Conservation (phyloP, 2,797 vertebrate species). For the Psittacula derbiana region DNA sequence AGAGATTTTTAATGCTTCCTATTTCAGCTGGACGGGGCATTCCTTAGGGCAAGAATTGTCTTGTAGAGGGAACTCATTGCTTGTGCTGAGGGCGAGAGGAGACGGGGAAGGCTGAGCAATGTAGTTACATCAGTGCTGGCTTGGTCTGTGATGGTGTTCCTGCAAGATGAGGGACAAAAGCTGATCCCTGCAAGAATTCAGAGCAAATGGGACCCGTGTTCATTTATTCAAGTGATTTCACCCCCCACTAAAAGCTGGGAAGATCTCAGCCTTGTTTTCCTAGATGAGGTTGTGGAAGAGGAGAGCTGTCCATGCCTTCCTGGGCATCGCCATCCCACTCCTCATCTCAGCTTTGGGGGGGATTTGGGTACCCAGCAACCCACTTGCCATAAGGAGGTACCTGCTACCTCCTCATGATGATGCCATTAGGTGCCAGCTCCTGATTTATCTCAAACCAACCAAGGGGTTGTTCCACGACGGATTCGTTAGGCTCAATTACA, state of each 20-base stretch:
- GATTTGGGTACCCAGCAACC: neutral
- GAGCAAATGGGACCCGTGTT: accelerated
- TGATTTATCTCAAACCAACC: neutral
- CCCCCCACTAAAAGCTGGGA: neutral
- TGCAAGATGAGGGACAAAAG: neutral
- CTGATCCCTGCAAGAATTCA: neutral
- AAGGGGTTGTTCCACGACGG: neutral
- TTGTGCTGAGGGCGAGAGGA: neutral
- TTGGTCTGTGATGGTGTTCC: accelerated
- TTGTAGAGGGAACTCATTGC: neutral
- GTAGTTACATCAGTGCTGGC: neutral
- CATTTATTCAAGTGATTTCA: neutral
- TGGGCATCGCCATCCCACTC: neutral
- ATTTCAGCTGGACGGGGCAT: accelerated
- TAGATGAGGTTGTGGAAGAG: neutral
- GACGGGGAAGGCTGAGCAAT: neutral
- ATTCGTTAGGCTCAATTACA: conserved; percentile 39
- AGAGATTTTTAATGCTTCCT: neutral
- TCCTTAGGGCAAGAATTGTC: neutral
- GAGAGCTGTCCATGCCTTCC: accelerated
- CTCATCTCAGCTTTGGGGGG: neutral
- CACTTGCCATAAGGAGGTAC: accelerated
- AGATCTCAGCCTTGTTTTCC: neutral
- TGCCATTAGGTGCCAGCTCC: neutral
- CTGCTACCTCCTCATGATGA: neutral